A percentile compares a stretch with the other conserved stretches of the same genome.
Conservation (phyloP, 2,797 vertebrate species). For the Craterocephalus amniculus region DNA sequence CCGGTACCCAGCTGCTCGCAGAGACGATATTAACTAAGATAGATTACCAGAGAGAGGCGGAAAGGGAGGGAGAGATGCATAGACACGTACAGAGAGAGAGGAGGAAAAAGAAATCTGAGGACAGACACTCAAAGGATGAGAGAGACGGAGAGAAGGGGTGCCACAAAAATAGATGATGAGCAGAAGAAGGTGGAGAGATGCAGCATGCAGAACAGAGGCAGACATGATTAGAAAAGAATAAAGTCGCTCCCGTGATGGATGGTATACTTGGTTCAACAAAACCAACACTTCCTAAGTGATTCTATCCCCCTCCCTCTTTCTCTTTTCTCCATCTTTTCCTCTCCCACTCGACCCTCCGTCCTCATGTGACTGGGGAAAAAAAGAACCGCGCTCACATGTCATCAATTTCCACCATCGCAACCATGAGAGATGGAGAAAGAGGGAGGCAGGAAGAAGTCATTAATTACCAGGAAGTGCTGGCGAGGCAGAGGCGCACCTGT, state of each 20-base stretch:
- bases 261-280: conserved; percentile 9
- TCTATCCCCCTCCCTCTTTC: background rate
- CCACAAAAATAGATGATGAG: conserved; percentile 9
- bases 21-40: conserved; percentile 84
- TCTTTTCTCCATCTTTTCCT: conserved; percentile 2
- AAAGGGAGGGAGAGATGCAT: conserved; percentile 20
- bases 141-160: background rate
- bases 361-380: conserved; percentile 45
- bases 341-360: conserved; percentile 40
- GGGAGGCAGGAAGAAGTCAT: conserved; percentile 69
- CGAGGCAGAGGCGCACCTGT: conserved; percentile 77
- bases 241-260: conserved; percentile 29
- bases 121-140: conserved; percentile 1
- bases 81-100: conserved; percentile 28
- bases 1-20: conserved; percentile 82
- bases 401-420: conserved; percentile 58
- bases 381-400: conserved; percentile 51
- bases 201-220: background rate
- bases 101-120: background rate
- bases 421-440: conserved; percentile 34
- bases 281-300: conserved; percentile 1
- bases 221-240: conserved; percentile 8
- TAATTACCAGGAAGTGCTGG: conserved; percentile 79
- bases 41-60: conserved; percentile 71
- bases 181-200: conserved; percentile 10